Conservation (phyloP, 1,140 invertebrate species). For the Dendroctonus valens region DNA sequence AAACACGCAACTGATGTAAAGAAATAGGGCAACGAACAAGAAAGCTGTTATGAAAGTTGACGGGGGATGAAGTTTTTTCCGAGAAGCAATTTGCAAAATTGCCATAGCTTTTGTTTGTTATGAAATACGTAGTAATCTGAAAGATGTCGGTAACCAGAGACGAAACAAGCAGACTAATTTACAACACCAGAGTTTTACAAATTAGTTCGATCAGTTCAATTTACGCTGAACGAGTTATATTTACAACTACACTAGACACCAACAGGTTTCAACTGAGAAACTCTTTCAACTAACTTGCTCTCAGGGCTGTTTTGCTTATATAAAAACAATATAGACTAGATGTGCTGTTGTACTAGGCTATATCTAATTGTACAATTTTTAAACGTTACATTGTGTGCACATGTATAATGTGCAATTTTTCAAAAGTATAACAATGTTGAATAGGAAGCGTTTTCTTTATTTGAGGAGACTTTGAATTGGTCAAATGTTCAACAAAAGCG, state of each 20-base stretch:
- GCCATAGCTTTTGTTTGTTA: conserved; percentile 1
- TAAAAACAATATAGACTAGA: conserved; percentile 5
- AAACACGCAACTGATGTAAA: conserved; percentile 22
- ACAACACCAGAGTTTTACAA: too few species aligned
- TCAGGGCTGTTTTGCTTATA: conserved; percentile 17
- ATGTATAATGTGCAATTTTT: too few species aligned
- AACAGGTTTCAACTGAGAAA: conserved; percentile 29
- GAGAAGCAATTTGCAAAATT: conserved; percentile 12
- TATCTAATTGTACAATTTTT: conserved; percentile 1
- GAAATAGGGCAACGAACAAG: conserved; percentile 15
- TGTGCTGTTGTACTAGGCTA: conserved; percentile 9
- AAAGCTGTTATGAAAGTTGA: conserved; percentile 22
- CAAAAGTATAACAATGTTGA: too few species aligned
- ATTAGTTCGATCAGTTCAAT: too few species aligned
- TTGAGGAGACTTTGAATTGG: too few species aligned
- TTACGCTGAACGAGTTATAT: too few species aligned
- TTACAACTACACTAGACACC: conserved; percentile 5
- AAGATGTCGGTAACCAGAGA: too few species aligned
- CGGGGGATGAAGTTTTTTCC: conserved; percentile 13
- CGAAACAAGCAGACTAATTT: too few species aligned
- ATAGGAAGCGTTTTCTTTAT: too few species aligned
- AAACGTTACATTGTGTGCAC: too few species aligned
- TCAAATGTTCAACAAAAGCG: too few species aligned
- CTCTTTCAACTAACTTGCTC: conserved; percentile 22
- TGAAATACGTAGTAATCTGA: too few species aligned